phyloP scores from a whole-genome alignment of 2,888 invertebrate species.

The Sipha maydis region DNA sequence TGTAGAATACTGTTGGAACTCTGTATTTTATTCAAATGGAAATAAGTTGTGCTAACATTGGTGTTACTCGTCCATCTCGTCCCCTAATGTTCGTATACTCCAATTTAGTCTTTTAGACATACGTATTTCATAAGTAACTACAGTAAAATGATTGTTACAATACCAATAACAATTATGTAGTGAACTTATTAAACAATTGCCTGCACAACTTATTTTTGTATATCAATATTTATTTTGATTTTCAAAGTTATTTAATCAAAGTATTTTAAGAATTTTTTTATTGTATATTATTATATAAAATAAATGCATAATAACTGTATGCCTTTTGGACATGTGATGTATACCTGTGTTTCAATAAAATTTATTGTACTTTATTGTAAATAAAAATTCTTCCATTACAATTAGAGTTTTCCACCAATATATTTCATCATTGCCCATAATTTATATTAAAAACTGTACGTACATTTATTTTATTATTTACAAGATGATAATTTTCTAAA shows the following conservation, averaged over 20 bases:
- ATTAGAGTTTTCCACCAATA: neutral
- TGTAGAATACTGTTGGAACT: constrained; percentile 36
- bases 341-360: constrained; percentile 14
- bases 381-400: constrained; percentile 43
- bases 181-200: neutral
- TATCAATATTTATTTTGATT: constrained; percentile 11
- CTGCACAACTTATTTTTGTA: constrained; percentile 4
- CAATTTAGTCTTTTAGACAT: neutral
- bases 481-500: neutral
- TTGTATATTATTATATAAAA: constrained; percentile 13
- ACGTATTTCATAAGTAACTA: neutral
- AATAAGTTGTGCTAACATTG: constrained; percentile 29
- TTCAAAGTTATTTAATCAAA: constrained; percentile 14
- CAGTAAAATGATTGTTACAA: neutral
- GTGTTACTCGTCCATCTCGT: neutral
- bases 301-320: neutral
- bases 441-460: neutral
- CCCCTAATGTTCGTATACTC: neutral
- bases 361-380: constrained; percentile 46
- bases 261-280: constrained; percentile 29
- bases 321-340: constrained; percentile 38
- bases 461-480: neutral
- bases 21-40: constrained; percentile 31
- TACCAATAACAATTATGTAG: neutral
- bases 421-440: neutral